A percentile compares a stretch with the other conserved stretches of the same genome.
Conservation (phyloP, 1,140 invertebrate species). For the Hesperophylax magnus region DNA sequence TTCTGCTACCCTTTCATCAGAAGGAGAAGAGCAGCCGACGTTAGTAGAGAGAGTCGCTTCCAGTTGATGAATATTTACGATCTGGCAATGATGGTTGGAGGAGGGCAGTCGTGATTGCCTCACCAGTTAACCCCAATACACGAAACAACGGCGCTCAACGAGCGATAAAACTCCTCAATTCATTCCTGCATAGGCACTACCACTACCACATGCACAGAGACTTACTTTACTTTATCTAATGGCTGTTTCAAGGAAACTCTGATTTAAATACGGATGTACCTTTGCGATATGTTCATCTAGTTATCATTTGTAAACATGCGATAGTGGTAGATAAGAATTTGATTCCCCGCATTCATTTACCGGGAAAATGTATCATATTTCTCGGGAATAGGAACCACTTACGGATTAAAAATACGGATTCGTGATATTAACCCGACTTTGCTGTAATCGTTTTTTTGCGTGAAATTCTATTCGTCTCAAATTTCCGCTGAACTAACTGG, state of each 20-base stretch:
- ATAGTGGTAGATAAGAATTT: neutral
- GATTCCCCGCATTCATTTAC: neutral
- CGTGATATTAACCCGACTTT: too few relatives aligned
- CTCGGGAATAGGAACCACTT: too few relatives aligned
- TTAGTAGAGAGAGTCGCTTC: slow-evolving; percentile 2
- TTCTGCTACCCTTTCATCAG: neutral
- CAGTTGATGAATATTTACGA: slow-evolving; percentile 41
- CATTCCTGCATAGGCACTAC: too few relatives aligned
- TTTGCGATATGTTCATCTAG: neutral
- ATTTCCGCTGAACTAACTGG: too few relatives aligned
- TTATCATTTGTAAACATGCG: neutral
- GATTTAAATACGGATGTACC: neutral
- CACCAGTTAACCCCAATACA: slow-evolving; percentile 35
- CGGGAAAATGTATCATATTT: too few relatives aligned
- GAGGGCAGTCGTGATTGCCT: slow-evolving; percentile 40
- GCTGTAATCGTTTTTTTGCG: too few relatives aligned
- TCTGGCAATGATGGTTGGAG: slow-evolving; percentile 5
- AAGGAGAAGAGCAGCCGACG: too few relatives aligned
- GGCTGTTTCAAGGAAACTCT: neutral
- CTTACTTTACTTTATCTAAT: neutral
- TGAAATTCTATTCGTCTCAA: too few relatives aligned
- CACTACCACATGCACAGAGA: too few relatives aligned
- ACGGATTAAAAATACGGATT: too few relatives aligned
- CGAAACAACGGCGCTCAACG: neutral
- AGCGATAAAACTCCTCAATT: neutral